These are phyloP conservation scores for Ladona fulva DNA, from an alignment of 1,140 invertebrate species.

Conservation along the genomic window DNA sequence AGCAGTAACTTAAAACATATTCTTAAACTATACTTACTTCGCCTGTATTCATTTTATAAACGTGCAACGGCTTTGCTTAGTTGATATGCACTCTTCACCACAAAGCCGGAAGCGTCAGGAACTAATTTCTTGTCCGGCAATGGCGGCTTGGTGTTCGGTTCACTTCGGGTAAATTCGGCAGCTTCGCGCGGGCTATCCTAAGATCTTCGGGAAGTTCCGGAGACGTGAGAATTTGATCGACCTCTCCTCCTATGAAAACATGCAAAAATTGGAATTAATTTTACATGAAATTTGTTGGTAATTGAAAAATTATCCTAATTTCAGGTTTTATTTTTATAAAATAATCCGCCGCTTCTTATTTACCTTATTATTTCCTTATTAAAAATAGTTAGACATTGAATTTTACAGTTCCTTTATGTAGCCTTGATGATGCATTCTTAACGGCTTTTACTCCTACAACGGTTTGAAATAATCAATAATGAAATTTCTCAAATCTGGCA, in stretches of 20 bases:
- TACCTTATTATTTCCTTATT: too few relatives aligned
- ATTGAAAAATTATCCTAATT: too few relatives aligned
- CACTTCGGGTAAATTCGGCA: not conserved
- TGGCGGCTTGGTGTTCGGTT: not conserved
- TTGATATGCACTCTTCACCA: not conserved
- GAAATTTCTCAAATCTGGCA: too few relatives aligned
- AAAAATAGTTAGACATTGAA: too few relatives aligned
- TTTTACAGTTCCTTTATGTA: too few relatives aligned
- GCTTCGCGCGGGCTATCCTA: not conserved
- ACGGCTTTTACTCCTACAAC: too few relatives aligned
- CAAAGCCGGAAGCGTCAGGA: not conserved
- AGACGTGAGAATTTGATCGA: not conserved
- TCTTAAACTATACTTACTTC: not conserved
- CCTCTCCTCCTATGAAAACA: not conserved
- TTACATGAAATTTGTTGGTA: too few relatives aligned
- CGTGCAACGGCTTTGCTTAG: not conserved
- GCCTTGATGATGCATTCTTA: too few relatives aligned
- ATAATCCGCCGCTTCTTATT: too few relatives aligned
- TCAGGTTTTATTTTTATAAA: too few relatives aligned
- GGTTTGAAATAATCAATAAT: too few relatives aligned
- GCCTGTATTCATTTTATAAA: not conserved
- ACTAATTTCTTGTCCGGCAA: not conserved
- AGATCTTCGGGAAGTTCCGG: not conserved
- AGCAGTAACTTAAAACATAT: not conserved
- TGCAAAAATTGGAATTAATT: too few relatives aligned